These are phyloP conservation scores for Alligator mississippiensis DNA, from an alignment of 2,113 vertebrate genomes.

Conservation along the genomic window DNA sequence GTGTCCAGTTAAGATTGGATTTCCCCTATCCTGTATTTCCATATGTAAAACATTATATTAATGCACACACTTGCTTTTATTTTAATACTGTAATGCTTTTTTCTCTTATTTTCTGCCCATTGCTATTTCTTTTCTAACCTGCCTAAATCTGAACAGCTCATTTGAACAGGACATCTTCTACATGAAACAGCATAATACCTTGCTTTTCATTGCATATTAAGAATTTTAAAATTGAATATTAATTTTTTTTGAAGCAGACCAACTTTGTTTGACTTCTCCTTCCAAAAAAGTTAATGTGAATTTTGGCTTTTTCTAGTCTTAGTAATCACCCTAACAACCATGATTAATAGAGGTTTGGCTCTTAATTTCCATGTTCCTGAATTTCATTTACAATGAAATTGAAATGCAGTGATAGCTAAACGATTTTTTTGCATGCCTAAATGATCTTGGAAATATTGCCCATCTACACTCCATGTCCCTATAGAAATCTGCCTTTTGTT, in stretches of 20 bases:
- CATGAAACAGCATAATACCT: slow-evolving; percentile 4
- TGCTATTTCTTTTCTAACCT: slow-evolving; percentile 23
- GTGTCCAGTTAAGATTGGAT: not conserved
- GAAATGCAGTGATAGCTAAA: not conserved
- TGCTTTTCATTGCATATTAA: not conserved
- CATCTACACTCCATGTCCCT: not conserved
- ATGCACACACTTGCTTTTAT: not conserved
- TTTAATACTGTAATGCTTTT: not conserved
- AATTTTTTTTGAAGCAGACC: not conserved
- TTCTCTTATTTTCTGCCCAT: not conserved
- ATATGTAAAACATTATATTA: not conserved
- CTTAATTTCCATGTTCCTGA: not conserved
- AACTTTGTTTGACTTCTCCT: not conserved
- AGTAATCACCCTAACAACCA: not conserved
- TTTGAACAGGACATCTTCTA: not conserved
- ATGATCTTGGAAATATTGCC: not conserved
- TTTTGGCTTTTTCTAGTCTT: not conserved
- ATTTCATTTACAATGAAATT: not conserved
- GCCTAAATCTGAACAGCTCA: slow-evolving; percentile 11
- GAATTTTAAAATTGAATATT: not conserved
- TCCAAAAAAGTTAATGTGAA: not conserved
- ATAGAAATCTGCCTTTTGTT: not conserved
- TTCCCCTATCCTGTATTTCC: not conserved
- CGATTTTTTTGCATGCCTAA: not conserved
- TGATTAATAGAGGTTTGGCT: not conserved